phyloP scores from a whole-genome alignment of 1,140 invertebrate species.

The Calosoma granatense region DNA sequence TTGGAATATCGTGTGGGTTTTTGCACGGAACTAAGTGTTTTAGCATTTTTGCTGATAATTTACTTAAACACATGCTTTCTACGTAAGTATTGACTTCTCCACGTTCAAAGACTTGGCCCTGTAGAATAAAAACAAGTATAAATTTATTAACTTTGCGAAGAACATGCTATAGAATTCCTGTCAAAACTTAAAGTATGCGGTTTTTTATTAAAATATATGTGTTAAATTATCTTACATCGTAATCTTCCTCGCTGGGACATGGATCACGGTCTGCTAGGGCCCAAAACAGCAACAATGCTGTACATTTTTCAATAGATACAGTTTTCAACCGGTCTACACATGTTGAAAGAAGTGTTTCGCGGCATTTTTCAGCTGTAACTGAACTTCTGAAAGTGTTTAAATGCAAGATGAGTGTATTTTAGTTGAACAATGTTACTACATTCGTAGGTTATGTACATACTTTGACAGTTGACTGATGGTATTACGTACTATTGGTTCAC shows the following conservation, averaged over 20 bases:
- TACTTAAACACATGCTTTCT: not conserved
- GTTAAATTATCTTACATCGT: not conserved
- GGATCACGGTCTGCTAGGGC: not conserved
- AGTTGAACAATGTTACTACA: not conserved
- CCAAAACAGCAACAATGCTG: not conserved
- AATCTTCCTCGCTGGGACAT: not conserved
- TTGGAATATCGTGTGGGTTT: not conserved
- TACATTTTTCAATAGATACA: not conserved
- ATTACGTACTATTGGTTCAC: conserved; percentile 25
- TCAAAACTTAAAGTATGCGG: not conserved
- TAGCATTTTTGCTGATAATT: not conserved
- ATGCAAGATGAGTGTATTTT: too few species aligned
- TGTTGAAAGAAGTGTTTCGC: not conserved
- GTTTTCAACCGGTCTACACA: not conserved
- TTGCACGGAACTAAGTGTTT: not conserved
- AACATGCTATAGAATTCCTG: too few species aligned
- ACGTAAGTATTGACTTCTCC: not conserved
- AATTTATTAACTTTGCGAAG: too few species aligned
- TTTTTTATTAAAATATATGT: not conserved
- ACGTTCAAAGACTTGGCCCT: not conserved
- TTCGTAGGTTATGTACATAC: not conserved
- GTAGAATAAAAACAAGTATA: too few species aligned
- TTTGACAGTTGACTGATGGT: conserved; percentile 18
- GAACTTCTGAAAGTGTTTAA: too few species aligned
- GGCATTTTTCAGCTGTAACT: not conserved